Evolutionary conservation across 2,797 vertebrate genomes (phyloP), one percentile per base, ranked within the genome.

Genomic region (Poeciliopsis paucimaculata): DNA sequence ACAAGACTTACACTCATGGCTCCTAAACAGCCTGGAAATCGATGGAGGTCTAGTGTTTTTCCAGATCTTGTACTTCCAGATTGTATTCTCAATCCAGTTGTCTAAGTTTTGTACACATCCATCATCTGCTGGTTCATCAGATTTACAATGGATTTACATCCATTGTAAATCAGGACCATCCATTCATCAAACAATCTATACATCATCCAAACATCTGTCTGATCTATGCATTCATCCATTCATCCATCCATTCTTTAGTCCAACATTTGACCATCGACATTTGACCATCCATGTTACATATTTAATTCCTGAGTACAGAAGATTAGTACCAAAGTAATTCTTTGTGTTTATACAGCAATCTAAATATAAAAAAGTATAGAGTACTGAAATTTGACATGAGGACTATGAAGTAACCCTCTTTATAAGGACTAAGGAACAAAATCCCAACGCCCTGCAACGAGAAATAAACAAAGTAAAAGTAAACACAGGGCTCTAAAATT

Each of bases 391-490:
- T 23, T 39, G 62, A 66, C 34, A 66, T 39, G 34, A 66, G 31
- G 11, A 20, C 20, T 11, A 7, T 39, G 34, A 66, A 66, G 34
- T 23, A 66, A 66, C 34, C 18, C 34, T 10, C 34, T 8, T 66
- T 23, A 20, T 62, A 34, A 66, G 11, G 49, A 51, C 3, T 51
- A 51, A 51, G 49, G 49, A 51, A 51, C 20, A 68, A 12, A 20
- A 26, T 26, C 36, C 20, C 64, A 55, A 83, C 72, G 81, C 93
- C 94, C 95, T 90, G 94, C 95, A 94, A 91, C 80, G 91, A 94
- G 88, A 20, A 96, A 96, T 96, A 96, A 96, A 96, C 95, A 94
- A 88, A 90, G 92, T 95, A 95, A 88, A 80, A 93, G 77, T 82
- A 94, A 93, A 93, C 84, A 86, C 75, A 87, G 77, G 82, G 80